phyloP scores from a whole-genome alignment of 2,113 vertebrate species.

The Eretmochelys imbricata region DNA sequence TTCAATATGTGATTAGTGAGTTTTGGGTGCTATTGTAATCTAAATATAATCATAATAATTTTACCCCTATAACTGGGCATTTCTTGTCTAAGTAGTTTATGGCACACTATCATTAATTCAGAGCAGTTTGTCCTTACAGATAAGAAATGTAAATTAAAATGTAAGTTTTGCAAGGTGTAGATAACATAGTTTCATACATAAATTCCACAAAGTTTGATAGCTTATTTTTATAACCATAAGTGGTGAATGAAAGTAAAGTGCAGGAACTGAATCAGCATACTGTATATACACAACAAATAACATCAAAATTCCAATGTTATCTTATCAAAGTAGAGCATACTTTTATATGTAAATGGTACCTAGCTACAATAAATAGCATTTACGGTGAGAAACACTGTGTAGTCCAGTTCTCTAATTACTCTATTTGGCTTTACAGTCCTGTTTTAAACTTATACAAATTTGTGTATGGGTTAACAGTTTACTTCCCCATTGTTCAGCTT shows the following conservation, averaged over 20 bases:
- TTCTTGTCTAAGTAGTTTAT: constrained; percentile 30
- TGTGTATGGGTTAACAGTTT: not conserved
- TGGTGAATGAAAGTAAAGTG: not conserved
- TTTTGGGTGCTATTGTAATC: constrained; percentile 10
- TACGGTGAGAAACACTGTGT: not conserved
- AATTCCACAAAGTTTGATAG: not conserved
- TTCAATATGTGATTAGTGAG: not conserved
- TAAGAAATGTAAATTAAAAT: constrained; percentile 64
- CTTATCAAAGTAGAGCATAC: constrained; percentile 30
- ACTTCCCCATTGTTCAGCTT: not conserved
- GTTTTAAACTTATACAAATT: not conserved
- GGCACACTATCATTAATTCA: constrained; percentile 24
- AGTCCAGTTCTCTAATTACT: not conserved
- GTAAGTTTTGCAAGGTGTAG: constrained; percentile 22
- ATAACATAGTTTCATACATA: constrained; percentile 24
- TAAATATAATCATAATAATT: constrained; percentile 3
- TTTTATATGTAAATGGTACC: constrained; percentile 30
- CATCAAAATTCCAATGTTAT: constrained; percentile 29
- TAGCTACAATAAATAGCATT: constrained; percentile 15
- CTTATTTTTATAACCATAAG: constrained; percentile 20
- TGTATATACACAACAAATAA: constrained; percentile 23
- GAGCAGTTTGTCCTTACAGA: constrained; percentile 32
- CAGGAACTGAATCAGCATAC: constrained; percentile 36
- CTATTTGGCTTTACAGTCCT: not conserved
- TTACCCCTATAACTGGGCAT: not conserved